Conservation (phyloP, 1,140 invertebrate genomes). For the Oreohelix idahoensis region DNA sequence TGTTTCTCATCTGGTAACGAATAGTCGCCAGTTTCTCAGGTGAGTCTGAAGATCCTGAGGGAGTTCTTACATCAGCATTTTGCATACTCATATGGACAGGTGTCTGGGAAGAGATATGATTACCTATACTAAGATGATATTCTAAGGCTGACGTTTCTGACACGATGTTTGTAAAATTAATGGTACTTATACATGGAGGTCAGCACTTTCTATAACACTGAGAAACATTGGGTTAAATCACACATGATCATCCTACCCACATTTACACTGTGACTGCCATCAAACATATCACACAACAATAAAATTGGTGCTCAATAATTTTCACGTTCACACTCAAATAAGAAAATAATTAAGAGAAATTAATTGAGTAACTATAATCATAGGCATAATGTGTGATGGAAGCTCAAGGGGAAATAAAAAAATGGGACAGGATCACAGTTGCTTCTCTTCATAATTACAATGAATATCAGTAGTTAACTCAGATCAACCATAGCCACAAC, state of each 20-base stretch:
- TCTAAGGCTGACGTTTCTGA: no score
- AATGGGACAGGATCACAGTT: background rate
- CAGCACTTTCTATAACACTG: no score
- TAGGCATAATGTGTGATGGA: background rate
- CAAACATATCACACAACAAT: background rate
- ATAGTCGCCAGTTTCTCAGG: no score
- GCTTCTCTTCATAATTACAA: background rate
- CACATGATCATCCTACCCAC: background rate
- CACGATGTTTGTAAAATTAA: no score
- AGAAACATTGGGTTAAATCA: no score
- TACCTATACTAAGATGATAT: no score
- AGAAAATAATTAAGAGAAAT: background rate
- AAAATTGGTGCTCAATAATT: background rate
- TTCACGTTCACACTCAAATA: background rate
- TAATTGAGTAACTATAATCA: background rate
- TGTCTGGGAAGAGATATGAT: no score
- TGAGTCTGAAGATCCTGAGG: no score
- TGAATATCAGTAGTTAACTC: constrained; percentile 6
- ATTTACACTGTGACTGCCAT: background rate
- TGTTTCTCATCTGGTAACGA: no score
- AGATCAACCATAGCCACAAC: background rate
- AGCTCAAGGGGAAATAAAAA: background rate
- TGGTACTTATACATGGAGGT: no score
- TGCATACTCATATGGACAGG: no score
- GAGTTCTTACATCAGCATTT: no score